Evolutionary conservation across 2,113 vertebrate species (phyloP).

Genomic region (Candoia aspera): DNA sequence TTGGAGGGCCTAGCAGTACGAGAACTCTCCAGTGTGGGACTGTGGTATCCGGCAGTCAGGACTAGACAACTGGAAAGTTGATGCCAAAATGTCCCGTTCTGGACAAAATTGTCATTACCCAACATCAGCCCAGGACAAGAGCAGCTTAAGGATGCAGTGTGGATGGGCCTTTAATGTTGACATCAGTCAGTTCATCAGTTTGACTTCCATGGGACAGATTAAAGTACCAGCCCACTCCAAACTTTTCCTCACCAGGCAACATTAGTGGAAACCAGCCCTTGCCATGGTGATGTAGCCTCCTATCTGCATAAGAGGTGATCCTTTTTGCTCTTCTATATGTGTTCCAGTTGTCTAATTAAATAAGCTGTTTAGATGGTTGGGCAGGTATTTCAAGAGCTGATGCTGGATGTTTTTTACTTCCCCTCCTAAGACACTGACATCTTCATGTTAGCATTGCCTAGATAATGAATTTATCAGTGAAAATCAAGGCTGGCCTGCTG

Average conservation of each 20-base stretch:
- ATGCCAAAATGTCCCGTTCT: background rate
- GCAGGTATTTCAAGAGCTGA: background rate
- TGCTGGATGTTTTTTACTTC: background rate
- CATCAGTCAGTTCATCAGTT: background rate
- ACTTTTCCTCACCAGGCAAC: background rate
- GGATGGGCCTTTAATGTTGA: background rate
- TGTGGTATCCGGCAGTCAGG: background rate
- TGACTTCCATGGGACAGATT: background rate
- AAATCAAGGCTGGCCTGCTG: background rate
- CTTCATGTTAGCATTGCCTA: background rate
- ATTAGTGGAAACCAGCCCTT: background rate
- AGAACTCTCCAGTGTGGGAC: background rate
- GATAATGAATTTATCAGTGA: background rate
- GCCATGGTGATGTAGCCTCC: background rate
- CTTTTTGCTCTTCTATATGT: background rate
- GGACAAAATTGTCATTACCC: no score
- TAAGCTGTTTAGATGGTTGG: background rate
- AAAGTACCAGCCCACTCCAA: background rate
- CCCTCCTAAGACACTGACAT: background rate
- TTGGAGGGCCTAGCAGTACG: background rate
- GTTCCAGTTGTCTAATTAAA: background rate
- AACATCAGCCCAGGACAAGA: no score
- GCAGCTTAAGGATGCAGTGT: no score
- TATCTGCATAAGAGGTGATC: background rate
- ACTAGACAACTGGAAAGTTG: background rate